These are phyloP conservation scores for Netelia inedita DNA, from an alignment of 2,888 invertebrate genomes.

Conservation along the genomic window DNA sequence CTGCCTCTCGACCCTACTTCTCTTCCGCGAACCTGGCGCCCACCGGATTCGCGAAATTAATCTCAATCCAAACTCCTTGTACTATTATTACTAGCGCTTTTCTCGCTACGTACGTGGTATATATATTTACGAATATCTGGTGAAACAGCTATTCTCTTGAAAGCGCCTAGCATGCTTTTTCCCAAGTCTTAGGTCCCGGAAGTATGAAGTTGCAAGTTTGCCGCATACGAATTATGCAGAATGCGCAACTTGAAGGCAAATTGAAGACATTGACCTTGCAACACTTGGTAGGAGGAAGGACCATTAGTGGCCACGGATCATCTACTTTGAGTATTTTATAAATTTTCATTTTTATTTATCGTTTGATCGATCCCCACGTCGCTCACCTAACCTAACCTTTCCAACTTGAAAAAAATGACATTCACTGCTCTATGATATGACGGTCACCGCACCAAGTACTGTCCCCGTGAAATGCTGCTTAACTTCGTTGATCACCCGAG, in stretches of 20 bases:
- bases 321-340: too few species aligned
- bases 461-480: too few species aligned
- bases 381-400: too few species aligned
- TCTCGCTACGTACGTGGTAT: conserved; percentile 21
- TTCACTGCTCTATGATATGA: too few species aligned
- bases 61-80: conserved; percentile 63
- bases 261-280: not conserved
- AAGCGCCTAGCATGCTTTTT: conserved; percentile 28
- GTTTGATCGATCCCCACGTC: too few species aligned
- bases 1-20: conserved; percentile 21
- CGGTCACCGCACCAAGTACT: too few species aligned
- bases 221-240: conserved; percentile 33
- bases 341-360: too few species aligned
- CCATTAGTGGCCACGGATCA: too few species aligned
- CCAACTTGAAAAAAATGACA: too few species aligned
- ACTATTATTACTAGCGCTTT: conserved; percentile 30
- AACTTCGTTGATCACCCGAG: too few species aligned
- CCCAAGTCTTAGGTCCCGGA: conserved; percentile 29
- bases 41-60: conserved; percentile 60
- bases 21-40: conserved; percentile 51
- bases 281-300: not conserved
- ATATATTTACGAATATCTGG: conserved; percentile 8
- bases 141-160: conserved; percentile 46
- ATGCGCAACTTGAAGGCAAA: conserved; percentile 24
- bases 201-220: not conserved